Conservation (phyloP, 2,113 vertebrate genomes). For the Tyto alba region DNA sequence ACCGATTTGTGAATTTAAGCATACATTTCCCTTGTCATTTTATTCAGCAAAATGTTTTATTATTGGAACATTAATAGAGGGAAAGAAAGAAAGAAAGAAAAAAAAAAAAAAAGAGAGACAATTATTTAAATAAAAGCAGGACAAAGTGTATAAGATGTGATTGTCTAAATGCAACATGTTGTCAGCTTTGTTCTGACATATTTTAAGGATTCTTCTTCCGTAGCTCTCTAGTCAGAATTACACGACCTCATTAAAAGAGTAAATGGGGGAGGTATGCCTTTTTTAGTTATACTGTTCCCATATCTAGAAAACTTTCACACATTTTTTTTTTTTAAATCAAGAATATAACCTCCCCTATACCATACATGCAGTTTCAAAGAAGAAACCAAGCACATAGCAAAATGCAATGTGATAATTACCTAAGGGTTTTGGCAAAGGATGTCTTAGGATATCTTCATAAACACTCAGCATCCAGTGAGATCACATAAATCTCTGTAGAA, state of each 20-base stretch:
- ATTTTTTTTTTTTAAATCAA: neutral
- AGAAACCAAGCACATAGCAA: neutral
- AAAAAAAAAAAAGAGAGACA: neutral
- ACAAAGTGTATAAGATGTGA: neutral
- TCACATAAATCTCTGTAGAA: neutral
- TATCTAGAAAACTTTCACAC: neutral
- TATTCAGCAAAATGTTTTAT: neutral
- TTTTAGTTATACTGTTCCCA: too few species aligned
- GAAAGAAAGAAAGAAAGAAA: neutral
- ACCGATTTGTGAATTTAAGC: slow-evolving; percentile 1
- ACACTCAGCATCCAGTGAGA: neutral
- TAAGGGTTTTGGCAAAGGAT: neutral
- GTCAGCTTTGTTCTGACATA: neutral
- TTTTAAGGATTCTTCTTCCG: neutral
- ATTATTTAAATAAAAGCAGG: neutral
- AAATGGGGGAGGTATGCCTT: neutral
- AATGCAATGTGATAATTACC: neutral
- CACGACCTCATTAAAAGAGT: neutral
- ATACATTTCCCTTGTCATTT: neutral
- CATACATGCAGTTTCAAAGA: neutral
- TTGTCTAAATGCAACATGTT: neutral
- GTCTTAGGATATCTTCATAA: neutral
- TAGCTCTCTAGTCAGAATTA: neutral
- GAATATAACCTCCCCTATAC: neutral
- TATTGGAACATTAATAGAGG: neutral